phyloP scores from a whole-genome alignment of 2,113 vertebrate species.

The Laterallus jamaicensis region DNA sequence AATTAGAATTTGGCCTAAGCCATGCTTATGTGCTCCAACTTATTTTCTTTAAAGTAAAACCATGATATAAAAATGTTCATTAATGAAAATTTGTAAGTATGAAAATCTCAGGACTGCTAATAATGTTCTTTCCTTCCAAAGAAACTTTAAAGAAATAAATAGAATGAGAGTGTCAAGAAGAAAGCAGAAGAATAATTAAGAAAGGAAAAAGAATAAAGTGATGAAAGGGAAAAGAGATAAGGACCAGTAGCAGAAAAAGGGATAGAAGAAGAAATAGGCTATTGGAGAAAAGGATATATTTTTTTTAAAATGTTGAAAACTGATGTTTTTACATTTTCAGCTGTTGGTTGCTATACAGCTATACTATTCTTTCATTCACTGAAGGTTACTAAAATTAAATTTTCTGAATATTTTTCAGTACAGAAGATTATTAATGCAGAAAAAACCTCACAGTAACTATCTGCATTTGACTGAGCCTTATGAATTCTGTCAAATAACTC shows the following conservation, averaged over 20 bases:
- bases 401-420: neutral
- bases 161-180: neutral
- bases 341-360: neutral
- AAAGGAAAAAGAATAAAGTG: neutral
- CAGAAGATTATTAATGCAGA: neutral
- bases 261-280: neutral
- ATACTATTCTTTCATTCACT: neutral
- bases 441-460: neutral
- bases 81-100: neutral
- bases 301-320: neutral
- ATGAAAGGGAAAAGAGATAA: neutral
- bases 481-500: neutral
- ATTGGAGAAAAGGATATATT: neutral
- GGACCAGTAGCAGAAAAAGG: neutral
- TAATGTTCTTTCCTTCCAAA: neutral
- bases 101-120: neutral
- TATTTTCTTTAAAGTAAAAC: slow-evolving; percentile 34
- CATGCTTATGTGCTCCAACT: neutral
- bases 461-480: neutral
- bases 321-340: neutral
- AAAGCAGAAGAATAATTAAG: slow-evolving; percentile 7
- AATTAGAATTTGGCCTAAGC: neutral
- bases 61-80: neutral
- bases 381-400: neutral
- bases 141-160: slow-evolving; percentile 18